phyloP scores from a whole-genome alignment of 1,140 invertebrate species.

The Philotrypesis tridentata region DNA sequence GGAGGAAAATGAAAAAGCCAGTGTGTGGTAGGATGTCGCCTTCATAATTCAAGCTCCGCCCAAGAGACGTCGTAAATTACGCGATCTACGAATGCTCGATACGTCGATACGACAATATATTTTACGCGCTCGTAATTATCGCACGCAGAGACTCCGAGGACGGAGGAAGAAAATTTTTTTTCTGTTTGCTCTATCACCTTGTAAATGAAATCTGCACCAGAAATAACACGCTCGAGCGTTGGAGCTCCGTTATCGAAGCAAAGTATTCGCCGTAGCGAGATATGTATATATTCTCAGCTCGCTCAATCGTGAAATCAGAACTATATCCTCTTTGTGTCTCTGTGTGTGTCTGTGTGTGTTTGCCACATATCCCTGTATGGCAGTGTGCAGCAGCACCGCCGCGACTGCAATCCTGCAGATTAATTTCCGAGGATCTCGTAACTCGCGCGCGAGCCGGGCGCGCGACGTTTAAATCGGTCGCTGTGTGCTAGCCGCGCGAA shows the following conservation, averaged over 20 bases:
- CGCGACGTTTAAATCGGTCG: conserved; percentile 46
- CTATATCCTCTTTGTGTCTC: too few species aligned
- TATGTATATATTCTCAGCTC: background rate
- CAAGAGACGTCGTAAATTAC: background rate
- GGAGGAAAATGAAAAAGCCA: conserved; percentile 9
- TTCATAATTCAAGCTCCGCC: background rate
- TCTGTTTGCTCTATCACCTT: background rate
- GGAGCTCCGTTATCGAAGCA: conserved; percentile 18
- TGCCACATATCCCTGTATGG: background rate
- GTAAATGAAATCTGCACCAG: background rate
- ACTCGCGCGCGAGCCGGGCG: conserved; percentile 12
- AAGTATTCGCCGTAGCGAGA: conserved; percentile 18
- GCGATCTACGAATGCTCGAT: background rate
- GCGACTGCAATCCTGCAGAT: conserved; percentile 42
- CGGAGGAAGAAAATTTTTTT: too few species aligned
- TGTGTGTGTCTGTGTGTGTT: too few species aligned
- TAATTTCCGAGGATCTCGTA: conserved; percentile 48
- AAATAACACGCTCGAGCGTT: background rate
- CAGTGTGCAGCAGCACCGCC: background rate
- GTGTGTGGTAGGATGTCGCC: background rate
- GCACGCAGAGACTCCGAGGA: too few species aligned
- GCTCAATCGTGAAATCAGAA: conserved; percentile 38
- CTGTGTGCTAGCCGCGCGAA: background rate
- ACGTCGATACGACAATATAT: background rate
- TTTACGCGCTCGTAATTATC: background rate